Base-by-base conservation (phyloP, 2,113 vertebrate species). In the Toxotes jaculatrix region DNA sequence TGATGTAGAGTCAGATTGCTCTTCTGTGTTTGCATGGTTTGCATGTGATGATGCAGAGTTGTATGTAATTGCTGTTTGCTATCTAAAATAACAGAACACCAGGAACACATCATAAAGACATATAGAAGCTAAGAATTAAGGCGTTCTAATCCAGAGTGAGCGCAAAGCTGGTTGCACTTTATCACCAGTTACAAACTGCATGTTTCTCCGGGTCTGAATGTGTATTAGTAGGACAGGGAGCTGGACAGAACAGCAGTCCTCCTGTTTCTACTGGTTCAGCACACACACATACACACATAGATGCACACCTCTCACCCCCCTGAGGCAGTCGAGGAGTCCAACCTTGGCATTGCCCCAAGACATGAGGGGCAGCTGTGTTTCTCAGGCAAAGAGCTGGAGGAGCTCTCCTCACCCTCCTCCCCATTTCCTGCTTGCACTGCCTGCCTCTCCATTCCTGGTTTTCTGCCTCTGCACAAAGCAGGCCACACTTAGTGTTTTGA, bases 281-380 rank as follows among this genome's bases (percentile, higher is more conserved):
- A 60, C 70, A 75, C 72, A 56, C 84, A 49, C 43, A 40, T 71
- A 11, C 70, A 47, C 75, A 23, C 67, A 34, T 66, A 45, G 73
- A 40, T 17, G 32, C 36, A 63, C 51, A 60, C 40, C 53, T 10
- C 76, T 53, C 73, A 42, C 62, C 61, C 74, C 87, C 74, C 65
- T 9, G 43, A 74, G 83, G 83, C 85, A 70, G 76, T 63, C 19
- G 63, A 85, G 85, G 88, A 90, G 86, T 88, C 90, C 69, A 83
- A 86, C 65, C 53, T 81, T 92, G 87, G 89, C 91, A 87, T 60
- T 65, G 87, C 85, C 86, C 90, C 87, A 87, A 87, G 84, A 93
- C 91, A 91, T 79, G 85, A 93, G 88, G 90, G 91, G 92, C 91
- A 93, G 88, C 88, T 92, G 91, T 90, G 90, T 93, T 92, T 92